Evolutionary conservation across 2,113 vertebrate species (phyloP).

Genomic region (Archocentrus centrarchus): DNA sequence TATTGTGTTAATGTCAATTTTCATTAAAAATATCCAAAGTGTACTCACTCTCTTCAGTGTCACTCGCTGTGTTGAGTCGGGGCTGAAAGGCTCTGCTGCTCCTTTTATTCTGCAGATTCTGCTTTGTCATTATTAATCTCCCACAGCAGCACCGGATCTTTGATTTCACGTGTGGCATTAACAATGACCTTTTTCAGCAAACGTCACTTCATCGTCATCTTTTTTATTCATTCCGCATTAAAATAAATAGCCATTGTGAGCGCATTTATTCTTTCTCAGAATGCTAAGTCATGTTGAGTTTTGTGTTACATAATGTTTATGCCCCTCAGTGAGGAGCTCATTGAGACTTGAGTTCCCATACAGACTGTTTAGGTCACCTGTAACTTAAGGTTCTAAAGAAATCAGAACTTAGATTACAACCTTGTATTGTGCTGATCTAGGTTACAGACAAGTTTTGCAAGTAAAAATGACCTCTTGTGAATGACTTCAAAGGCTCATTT

Average conservation of each 20-base stretch:
- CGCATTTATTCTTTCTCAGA: not conserved
- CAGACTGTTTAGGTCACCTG: not conserved
- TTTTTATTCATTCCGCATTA: not conserved
- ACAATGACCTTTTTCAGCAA: not conserved
- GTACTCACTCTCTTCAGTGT: not conserved
- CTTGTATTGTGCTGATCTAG: not conserved
- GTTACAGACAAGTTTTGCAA: not conserved
- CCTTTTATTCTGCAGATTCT: slow-evolving; percentile 24
- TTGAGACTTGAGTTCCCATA: not conserved
- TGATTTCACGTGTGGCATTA: not conserved
- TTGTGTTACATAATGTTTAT: not conserved
- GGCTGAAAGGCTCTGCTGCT: not conserved
- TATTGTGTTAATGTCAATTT: not conserved
- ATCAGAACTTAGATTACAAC: not conserved
- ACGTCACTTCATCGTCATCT: not conserved
- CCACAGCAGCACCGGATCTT: not conserved
- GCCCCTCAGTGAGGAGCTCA: not conserved
- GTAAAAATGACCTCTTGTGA: not conserved
- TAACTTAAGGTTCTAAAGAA: not conserved
- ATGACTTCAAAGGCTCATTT: not conserved
- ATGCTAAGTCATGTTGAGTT: not conserved
- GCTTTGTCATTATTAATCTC: not conserved
- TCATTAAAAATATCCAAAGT: not conserved
- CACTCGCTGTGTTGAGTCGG: not conserved
- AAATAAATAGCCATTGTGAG: not conserved